Conservation (phyloP, 2,113 vertebrate genomes). For the Oryctolagus cuniculus region mOryCun1.1 NC_091433.1:142969001-142969500, state of each 20-base stretch:
- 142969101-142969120: neutral
- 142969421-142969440: neutral
- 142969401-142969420: neutral
- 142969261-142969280: neutral
- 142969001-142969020: neutral
- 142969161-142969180: neutral
- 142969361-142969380: neutral
- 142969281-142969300: neutral
- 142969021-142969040: neutral
- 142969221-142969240: neutral
- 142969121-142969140: neutral
- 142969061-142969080: neutral
- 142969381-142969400: neutral
- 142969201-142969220: neutral
- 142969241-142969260: neutral
- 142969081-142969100: neutral
- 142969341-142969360: neutral
- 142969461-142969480: neutral
- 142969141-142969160: neutral
- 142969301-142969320: neutral
- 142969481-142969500: constrained; percentile 10
- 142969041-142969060: neutral
- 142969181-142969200: neutral
- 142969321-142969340: neutral
- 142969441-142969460: neutral